phyloP scores from a whole-genome alignment of 2,888 invertebrate genomes.

The Amphimallon solstitiale region DNA sequence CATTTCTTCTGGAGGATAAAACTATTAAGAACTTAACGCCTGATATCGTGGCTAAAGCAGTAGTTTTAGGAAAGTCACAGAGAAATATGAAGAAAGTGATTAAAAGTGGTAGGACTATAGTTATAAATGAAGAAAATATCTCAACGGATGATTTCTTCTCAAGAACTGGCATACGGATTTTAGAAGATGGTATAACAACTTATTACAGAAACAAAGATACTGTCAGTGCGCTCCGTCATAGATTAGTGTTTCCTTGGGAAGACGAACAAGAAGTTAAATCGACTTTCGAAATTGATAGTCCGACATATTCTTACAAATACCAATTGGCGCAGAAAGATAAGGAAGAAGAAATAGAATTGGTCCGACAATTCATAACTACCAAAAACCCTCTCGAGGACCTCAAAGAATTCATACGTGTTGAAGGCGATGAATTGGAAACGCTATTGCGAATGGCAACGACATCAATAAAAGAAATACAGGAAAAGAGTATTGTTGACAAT shows the following conservation, averaged over 20 bases:
- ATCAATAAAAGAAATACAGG: slow-evolving; percentile 9
- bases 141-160: slow-evolving; percentile 31
- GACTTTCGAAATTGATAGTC: slow-evolving; percentile 22
- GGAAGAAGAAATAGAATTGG: slow-evolving; percentile 10
- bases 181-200: slow-evolving; percentile 25
- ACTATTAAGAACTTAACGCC: slow-evolving; percentile 18
- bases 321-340: slow-evolving; percentile 10
- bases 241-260: slow-evolving; percentile 32
- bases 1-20: slow-evolving; percentile 34
- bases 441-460: slow-evolving; percentile 7
- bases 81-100: slow-evolving; percentile 34
- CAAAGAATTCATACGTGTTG: slow-evolving; percentile 28
- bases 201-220: slow-evolving; percentile 26
- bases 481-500: neutral
- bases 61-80: slow-evolving; percentile 37
- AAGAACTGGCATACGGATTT: slow-evolving; percentile 25
- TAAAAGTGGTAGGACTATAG: slow-evolving; percentile 38
- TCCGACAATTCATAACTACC: slow-evolving; percentile 19
- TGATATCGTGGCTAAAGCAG: slow-evolving; percentile 35
- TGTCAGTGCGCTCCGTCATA: slow-evolving; percentile 16
- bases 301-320: slow-evolving; percentile 29
- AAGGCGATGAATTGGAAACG: slow-evolving; percentile 20
- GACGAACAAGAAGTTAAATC: neutral
- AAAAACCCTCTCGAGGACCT: slow-evolving; percentile 37
- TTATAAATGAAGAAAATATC: slow-evolving; percentile 18